These are phyloP conservation scores for Eumerus sabulonum DNA, from an alignment of 2,888 invertebrate genomes.

Conservation along the genomic window DNA sequence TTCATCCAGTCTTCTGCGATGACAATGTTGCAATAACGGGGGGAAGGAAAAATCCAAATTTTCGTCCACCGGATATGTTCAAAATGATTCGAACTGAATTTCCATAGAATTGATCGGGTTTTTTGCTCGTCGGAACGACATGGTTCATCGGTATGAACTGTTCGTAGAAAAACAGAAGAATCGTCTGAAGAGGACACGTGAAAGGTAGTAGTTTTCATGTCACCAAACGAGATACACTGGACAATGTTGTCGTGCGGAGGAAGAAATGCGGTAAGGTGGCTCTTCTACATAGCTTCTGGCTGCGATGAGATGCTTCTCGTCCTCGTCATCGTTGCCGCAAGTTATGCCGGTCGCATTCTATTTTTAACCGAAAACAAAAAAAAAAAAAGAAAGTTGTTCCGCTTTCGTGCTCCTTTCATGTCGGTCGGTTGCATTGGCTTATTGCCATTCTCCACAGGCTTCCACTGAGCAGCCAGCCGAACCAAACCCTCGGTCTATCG, in stretches of 20 bases:
- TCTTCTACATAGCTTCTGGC: background rate
- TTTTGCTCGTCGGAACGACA: constrained; percentile 7
- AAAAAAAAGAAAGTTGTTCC: background rate
- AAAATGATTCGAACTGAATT: constrained; percentile 42
- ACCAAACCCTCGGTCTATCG: background rate
- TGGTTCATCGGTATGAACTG: constrained; percentile 5
- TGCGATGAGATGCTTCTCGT: background rate
- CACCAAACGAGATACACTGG: background rate
- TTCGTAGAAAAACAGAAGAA: constrained; percentile 3
- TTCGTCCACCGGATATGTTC: constrained; percentile 30
- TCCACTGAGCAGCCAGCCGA: background rate
- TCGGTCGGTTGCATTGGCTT: constrained; percentile 46
- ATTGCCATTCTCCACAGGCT: constrained; percentile 42
- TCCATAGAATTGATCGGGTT: constrained; percentile 22
- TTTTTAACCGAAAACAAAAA: constrained; percentile 14
- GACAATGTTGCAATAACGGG: constrained; percentile 23
- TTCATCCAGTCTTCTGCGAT: background rate
- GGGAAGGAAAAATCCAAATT: constrained; percentile 24
- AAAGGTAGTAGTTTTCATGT: too few species aligned
- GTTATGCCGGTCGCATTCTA: constrained; percentile 38
- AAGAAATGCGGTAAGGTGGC: too few species aligned
- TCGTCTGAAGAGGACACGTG: background rate
- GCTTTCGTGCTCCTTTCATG: constrained; percentile 40
- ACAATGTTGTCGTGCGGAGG: constrained; percentile 18
- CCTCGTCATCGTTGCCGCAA: constrained; percentile 20